phyloP scores from a whole-genome alignment of 2,113 vertebrate species.

The Amblyornis subalaris region DNA sequence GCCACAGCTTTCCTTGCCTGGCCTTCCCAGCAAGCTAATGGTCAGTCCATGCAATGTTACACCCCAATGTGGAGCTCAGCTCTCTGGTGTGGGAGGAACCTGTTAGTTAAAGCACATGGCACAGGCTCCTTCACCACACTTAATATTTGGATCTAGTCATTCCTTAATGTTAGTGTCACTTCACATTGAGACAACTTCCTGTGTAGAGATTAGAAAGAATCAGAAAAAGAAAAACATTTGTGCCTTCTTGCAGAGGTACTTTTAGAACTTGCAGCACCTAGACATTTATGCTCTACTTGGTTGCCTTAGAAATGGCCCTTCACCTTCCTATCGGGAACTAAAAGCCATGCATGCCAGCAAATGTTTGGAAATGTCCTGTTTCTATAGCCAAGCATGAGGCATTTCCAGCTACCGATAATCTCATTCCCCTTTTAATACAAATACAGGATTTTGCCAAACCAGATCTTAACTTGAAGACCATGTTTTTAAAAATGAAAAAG shows the following conservation, averaged over 20 bases:
- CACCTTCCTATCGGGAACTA: not conserved
- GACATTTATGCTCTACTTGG: not conserved
- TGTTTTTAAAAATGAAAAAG: not conserved
- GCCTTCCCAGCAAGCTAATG: not conserved
- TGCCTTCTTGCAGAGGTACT: not conserved
- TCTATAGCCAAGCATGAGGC: not conserved
- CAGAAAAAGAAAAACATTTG: not conserved
- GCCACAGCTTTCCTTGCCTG: not conserved
- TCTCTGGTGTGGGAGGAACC: not conserved
- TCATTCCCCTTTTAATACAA: not conserved
- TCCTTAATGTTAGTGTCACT: not conserved
- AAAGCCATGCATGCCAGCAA: not conserved
- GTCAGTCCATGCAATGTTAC: not conserved
- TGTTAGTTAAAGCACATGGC: not conserved
- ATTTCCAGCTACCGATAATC: not conserved
- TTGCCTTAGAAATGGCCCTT: not conserved
- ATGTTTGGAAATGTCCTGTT: not conserved
- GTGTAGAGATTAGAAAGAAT: not conserved
- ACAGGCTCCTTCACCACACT: not conserved
- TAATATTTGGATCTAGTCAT: not conserved
- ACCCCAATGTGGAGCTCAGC: not conserved
- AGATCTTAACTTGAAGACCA: not conserved
- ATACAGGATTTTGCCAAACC: not conserved
- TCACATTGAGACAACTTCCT: not conserved
- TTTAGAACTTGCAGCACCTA: not conserved